A percentile compares a stretch with the other conserved stretches of the same genome.
Evolutionary conservation across 2,797 vertebrate species (phyloP).

Genomic region (Silurus aristotelis): DNA sequence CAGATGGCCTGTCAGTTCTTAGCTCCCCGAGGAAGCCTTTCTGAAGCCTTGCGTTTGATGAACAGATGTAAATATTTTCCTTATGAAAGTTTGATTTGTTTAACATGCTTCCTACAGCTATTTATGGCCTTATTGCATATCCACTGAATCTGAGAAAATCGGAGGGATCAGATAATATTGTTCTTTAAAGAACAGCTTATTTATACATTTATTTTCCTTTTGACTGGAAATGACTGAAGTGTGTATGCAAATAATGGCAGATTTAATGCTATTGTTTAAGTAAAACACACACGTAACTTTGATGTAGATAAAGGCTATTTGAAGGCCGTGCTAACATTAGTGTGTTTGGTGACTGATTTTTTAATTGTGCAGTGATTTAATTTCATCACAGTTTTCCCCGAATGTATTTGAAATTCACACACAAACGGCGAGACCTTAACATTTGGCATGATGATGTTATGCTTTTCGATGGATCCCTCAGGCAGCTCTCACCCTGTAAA

Average conservation of each 20-base stretch:
- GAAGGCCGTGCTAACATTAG: not conserved
- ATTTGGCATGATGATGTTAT: conserved; percentile 49
- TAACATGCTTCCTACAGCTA: not conserved
- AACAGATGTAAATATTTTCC: conserved; percentile 39
- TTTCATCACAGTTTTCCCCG: not conserved
- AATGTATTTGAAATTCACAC: not conserved
- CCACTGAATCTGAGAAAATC: not conserved
- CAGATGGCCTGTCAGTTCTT: conserved; percentile 30
- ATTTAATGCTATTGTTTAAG: too few relatives aligned
- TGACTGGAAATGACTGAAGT: not conserved
- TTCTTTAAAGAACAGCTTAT: not conserved
- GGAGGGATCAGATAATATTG: not conserved
- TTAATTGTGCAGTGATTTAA: not conserved
- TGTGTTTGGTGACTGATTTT: not conserved
- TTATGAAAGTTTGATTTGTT: conserved; percentile 21
- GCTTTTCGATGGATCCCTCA: conserved; percentile 35
- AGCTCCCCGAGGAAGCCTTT: conserved; percentile 20
- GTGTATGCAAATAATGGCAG: not conserved
- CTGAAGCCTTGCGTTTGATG: conserved; percentile 5
- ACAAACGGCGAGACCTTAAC: conserved; percentile 36
- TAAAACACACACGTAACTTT: too few relatives aligned
- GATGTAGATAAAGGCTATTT: not conserved
- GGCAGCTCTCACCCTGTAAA: too few relatives aligned
- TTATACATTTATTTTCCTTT: not conserved
- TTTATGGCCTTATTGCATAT: not conserved